Evolutionary conservation across 2,797 vertebrate species (phyloP), one percentile per base, ranked within the genome.

Genomic region (Pteronotus mesoamericanus): DNA sequence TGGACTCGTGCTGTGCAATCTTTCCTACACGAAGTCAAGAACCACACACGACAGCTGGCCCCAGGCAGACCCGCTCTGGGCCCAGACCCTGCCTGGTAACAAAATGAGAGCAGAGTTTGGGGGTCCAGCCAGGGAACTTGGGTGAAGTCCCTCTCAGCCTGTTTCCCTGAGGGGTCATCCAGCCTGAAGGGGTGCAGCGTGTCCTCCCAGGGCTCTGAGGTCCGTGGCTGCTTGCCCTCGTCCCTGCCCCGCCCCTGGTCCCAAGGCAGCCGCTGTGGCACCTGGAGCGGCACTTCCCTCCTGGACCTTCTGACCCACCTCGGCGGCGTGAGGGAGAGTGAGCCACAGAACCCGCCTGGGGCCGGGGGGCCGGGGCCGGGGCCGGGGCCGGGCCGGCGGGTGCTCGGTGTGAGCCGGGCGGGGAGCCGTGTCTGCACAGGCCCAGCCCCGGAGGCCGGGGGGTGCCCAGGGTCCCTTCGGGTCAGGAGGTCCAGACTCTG

Each of bases 351-450:
- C 11, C 16, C 24, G n/a, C n/a, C 1, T 34, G 5, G 37, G n/a
- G 1, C 9, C 14, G 21, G 5, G 6, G n/a, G n/a, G n/a, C 1
- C 34, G 5, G 37, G n/a, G 1, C 9, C 14, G 21, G 5, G 6
- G n/a, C 1, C 34, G 5, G 37, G n/a, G 1, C 9, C 14, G 21
- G 5, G 6, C 9, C 64, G 18, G 14, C 4, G 21, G 57, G 21
- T 10, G 2, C 37, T 79, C 11, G 9, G 32, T 12, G 34, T 21
- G 29, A 83, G 68, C 6, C 34, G 19, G 16, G 1, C 48, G 57
- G 39, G 51, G 15, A 26, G 29, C 3, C 1, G 14, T 16, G 19
- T n/a, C 61, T 59, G 29, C 55, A 74, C 0, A 59, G 32, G n/a
- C 51, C 44, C 10, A 72, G 12, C 11, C 9, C 21, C 72, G 21